These are phyloP conservation scores for Prosopocoilus inquinatus DNA, from an alignment of 2,888 invertebrate genomes.

Conservation along the genomic window DNA sequence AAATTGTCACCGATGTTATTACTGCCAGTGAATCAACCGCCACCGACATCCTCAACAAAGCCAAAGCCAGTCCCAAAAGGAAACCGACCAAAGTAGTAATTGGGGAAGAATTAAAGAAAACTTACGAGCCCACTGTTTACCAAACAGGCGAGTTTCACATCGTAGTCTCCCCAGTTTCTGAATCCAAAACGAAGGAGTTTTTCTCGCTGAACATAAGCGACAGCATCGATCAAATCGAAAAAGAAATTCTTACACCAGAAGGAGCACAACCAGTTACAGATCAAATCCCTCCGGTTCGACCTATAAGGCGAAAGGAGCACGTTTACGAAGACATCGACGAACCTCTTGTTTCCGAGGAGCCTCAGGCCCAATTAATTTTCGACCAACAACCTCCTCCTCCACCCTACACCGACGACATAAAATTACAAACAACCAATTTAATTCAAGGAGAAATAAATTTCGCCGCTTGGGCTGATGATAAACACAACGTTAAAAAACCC, in stretches of 20 bases:
- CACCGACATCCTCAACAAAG: conserved; percentile 18
- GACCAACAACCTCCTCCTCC: conserved; percentile 5
- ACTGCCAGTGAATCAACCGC: conserved; percentile 20
- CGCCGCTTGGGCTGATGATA: conserved; percentile 39
- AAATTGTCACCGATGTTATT: conserved; percentile 31
- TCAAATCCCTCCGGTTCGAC: conserved; percentile 26
- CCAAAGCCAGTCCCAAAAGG: conserved; percentile 14
- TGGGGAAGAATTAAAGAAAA: conserved; percentile 42
- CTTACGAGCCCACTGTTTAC: conserved; percentile 40
- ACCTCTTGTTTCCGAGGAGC: conserved; percentile 24
- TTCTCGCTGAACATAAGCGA: conserved; percentile 39
- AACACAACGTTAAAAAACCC: conserved; percentile 31
- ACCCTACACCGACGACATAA: conserved; percentile 25
- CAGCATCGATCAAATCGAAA: conserved; percentile 35
- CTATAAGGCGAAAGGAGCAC: conserved; percentile 34
- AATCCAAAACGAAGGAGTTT: conserved; percentile 39
- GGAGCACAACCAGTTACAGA: conserved; percentile 34
- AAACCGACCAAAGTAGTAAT: conserved; percentile 30
- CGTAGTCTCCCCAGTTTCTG: conserved; percentile 39
- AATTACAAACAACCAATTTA: conserved; percentile 37
- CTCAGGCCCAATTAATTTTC: conserved; percentile 26
- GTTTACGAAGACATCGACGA: conserved; percentile 39
- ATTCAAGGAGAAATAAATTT: conserved; percentile 43
- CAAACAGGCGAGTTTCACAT: conserved; percentile 44
- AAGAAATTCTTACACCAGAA: conserved; percentile 35